These are phyloP conservation scores for Monopis laevigella DNA, from an alignment of 2,888 invertebrate genomes.

Conservation along the genomic window DNA sequence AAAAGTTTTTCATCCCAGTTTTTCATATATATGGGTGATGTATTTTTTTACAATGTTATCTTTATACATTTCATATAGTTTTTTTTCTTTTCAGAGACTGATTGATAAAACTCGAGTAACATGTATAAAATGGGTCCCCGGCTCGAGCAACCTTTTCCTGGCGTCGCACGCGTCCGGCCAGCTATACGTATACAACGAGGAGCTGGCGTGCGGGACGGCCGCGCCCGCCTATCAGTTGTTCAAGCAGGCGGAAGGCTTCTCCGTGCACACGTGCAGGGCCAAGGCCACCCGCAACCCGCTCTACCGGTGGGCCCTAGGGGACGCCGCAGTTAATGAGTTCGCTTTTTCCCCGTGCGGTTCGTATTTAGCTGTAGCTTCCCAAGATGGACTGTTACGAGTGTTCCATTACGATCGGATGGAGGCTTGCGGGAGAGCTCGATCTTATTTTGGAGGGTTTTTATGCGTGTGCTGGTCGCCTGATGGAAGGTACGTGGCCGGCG, in stretches of 20 bases:
- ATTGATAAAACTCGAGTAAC: constrained; percentile 96
- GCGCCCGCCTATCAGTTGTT: constrained; percentile 95
- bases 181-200: constrained; percentile 97
- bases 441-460: constrained; percentile 97
- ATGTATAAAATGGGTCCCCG: constrained; percentile 97
- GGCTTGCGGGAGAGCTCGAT: constrained; percentile 89
- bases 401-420: constrained; percentile 99
- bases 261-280: constrained; percentile 95
- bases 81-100: constrained; percentile 82
- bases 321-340: constrained; percentile 93
- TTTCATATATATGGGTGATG: too few relatives aligned
- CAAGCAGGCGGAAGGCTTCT: constrained; percentile 91
- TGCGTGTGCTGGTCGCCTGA: constrained; percentile 99
- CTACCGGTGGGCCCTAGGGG: constrained; percentile 86
- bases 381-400: constrained; percentile 93
- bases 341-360: constrained; percentile 95
- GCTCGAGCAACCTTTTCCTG: constrained; percentile 91
- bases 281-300: constrained; percentile 96
- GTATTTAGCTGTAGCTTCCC: constrained; percentile 93
- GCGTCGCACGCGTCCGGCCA: constrained; percentile 96
- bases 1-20: too few relatives aligned
- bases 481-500: constrained; percentile 92
- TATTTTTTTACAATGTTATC: too few relatives aligned
- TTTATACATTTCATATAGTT: too few relatives aligned
- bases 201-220: constrained; percentile 88